A percentile compares a stretch with the other conserved stretches of the same genome.
Conservation (phyloP, 35 echinoderm and acorn worm genomes). For the Strongylocentrotus purpuratus region DNA sequence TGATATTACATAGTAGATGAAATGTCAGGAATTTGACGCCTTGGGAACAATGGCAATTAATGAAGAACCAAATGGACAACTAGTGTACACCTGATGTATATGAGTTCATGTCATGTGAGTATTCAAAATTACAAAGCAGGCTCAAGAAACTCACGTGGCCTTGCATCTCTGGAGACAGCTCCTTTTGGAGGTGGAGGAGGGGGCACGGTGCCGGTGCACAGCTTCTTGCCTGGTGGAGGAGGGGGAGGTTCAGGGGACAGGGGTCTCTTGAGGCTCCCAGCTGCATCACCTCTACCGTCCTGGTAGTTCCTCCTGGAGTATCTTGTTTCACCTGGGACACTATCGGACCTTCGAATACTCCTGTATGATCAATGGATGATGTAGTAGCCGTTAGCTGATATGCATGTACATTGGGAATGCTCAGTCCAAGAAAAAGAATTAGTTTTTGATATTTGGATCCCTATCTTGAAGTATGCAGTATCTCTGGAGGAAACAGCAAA, state of each 20-base stretch:
- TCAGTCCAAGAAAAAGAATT: neutral
- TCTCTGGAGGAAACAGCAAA: too few species aligned
- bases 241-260: slow-evolving; percentile 90
- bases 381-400: too few species aligned
- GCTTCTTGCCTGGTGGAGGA: slow-evolving; percentile 61
- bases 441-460: neutral
- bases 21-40: slow-evolving; percentile 75
- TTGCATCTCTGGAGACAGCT: slow-evolving; percentile 20
- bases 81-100: neutral
- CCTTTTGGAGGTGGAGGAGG: slow-evolving; percentile 66
- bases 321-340: slow-evolving; percentile 56
- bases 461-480: neutral
- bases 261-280: slow-evolving; percentile 74
- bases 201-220: neutral
- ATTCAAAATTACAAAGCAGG: neutral
- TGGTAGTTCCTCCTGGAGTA: slow-evolving; percentile 78
- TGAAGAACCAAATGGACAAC: neutral
- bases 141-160: slow-evolving; percentile 45
- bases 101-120: neutral
- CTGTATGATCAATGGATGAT: neutral
- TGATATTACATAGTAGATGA: slow-evolving; percentile 39
- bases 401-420: neutral
- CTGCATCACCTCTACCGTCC: slow-evolving; percentile 55
- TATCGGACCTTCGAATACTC: slow-evolving; percentile 26
- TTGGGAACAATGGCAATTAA: slow-evolving; percentile 38